These are phyloP conservation scores for Trissolcus brochymenae DNA, from an alignment of 2,888 invertebrate species.

Conservation along the genomic window DNA sequence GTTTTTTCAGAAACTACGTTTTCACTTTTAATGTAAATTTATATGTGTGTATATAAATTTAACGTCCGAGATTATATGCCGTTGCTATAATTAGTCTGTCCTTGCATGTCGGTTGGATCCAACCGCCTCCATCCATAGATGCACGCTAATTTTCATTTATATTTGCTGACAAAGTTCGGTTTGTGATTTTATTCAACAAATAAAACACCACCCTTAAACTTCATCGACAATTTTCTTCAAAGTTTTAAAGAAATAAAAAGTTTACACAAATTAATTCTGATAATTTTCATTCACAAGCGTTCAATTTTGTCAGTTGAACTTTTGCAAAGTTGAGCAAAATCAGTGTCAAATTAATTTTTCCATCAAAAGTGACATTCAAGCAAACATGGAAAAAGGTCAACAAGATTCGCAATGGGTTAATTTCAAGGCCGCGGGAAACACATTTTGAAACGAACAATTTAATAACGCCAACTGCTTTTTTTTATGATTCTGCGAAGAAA, in stretches of 20 bases:
- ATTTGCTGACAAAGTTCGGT: constrained; percentile 46
- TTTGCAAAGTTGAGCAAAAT: too few relatives aligned
- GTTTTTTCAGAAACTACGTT: background rate
- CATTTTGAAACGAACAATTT: background rate
- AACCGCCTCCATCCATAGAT: constrained; percentile 73
- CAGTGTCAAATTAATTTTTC: background rate
- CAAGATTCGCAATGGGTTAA: constrained; percentile 1
- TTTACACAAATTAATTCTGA: background rate
- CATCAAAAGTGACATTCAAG: constrained; percentile 17
- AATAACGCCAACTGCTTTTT: background rate
- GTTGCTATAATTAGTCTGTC: constrained; percentile 74
- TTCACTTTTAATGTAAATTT: constrained; percentile 23
- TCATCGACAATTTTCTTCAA: background rate
- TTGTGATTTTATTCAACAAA: constrained; percentile 18
- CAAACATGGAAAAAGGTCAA: constrained; percentile 26
- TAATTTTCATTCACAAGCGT: background rate
- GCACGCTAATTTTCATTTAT: constrained; percentile 58
- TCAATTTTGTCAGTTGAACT: too few relatives aligned
- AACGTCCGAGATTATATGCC: constrained; percentile 61
- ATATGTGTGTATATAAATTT: constrained; percentile 43
- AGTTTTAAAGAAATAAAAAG: background rate
- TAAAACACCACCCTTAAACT: constrained; percentile 6
- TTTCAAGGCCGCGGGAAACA: constrained; percentile 21
- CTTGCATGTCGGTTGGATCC: constrained; percentile 67
- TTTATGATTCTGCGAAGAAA: background rate